Conservation (phyloP, 2,888 invertebrate genomes). For the Melangyna quadrimaculata region DNA sequence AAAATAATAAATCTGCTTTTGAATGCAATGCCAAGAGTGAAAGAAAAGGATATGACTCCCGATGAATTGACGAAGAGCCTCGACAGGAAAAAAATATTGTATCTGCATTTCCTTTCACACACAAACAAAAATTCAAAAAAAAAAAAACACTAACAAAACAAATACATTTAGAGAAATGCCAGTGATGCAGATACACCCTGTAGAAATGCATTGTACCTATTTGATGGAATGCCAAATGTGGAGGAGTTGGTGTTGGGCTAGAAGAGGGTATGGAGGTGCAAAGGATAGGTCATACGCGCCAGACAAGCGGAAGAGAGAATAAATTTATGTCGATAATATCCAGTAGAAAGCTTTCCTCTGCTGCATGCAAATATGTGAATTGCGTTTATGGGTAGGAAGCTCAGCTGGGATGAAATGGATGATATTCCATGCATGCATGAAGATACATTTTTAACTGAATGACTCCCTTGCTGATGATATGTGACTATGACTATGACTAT, state of each 20-base stretch:
- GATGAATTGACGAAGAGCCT: conserved; percentile 38
- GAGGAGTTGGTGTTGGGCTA: background rate
- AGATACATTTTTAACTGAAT: conserved; percentile 62
- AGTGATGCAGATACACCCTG: conserved; percentile 39
- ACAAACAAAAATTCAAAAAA: conserved; percentile 14
- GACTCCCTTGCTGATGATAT: conserved; percentile 49
- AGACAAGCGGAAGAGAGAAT: conserved; percentile 59
- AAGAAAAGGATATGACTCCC: conserved; percentile 50
- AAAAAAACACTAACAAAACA: background rate
- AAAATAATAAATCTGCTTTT: conserved; percentile 36
- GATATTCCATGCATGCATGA: conserved; percentile 50
- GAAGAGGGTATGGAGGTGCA: no score
- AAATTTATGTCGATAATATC: conserved; percentile 61
- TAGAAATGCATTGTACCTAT: conserved; percentile 53
- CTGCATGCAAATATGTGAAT: conserved; percentile 47
- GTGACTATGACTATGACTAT: conserved; percentile 7
- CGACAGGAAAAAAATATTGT: conserved; percentile 13
- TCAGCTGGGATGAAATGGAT: conserved; percentile 51
- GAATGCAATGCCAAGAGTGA: conserved; percentile 61
- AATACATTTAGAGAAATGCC: background rate
- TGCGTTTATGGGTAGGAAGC: conserved; percentile 51
- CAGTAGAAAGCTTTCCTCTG: conserved; percentile 29
- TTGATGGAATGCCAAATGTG: conserved; percentile 34
- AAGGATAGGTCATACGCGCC: conserved; percentile 52
- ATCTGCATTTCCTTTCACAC: conserved; percentile 33